Conservation (phyloP, 2,797 vertebrate genomes). For the Coluber constrictor region DNA sequence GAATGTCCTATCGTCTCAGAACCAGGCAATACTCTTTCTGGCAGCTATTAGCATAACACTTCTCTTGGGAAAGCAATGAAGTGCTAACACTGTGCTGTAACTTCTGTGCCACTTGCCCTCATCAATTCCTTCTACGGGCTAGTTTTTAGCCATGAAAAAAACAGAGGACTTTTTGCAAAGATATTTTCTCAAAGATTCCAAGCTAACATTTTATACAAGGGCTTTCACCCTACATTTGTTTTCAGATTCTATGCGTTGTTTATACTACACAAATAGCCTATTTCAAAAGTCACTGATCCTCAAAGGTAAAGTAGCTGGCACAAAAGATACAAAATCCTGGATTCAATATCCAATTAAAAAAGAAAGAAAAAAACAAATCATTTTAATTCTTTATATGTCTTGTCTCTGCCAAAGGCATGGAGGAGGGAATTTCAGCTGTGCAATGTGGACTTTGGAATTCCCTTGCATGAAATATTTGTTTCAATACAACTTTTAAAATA, state of each 20-base stretch:
- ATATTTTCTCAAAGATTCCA: background rate
- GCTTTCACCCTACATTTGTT: background rate
- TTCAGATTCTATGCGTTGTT: slow-evolving; percentile 11
- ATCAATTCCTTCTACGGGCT: background rate
- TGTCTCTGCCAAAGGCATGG: background rate
- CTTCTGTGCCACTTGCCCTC: slow-evolving; percentile 25
- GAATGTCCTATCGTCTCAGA: background rate
- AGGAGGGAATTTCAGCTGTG: background rate
- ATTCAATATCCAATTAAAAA: background rate
- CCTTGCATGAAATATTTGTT: background rate
- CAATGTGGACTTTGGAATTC: background rate
- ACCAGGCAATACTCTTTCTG: slow-evolving; percentile 23
- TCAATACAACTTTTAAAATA: background rate
- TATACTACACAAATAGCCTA: slow-evolving; percentile 1
- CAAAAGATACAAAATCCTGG: background rate
- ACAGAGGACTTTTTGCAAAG: background rate
- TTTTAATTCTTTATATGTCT: background rate
- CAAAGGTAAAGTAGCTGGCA: background rate
- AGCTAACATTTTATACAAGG: background rate
- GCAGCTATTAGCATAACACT: slow-evolving; percentile 24
- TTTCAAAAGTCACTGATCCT: background rate
- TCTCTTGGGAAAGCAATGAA: slow-evolving; percentile 24
- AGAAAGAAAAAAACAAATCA: background rate
- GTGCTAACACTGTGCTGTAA: slow-evolving; percentile 32
- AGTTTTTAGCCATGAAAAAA: slow-evolving; percentile 22